Evolutionary conservation across 1,140 invertebrate species (phyloP).

Genomic region (Holcopasites calliopsidis): DNA sequence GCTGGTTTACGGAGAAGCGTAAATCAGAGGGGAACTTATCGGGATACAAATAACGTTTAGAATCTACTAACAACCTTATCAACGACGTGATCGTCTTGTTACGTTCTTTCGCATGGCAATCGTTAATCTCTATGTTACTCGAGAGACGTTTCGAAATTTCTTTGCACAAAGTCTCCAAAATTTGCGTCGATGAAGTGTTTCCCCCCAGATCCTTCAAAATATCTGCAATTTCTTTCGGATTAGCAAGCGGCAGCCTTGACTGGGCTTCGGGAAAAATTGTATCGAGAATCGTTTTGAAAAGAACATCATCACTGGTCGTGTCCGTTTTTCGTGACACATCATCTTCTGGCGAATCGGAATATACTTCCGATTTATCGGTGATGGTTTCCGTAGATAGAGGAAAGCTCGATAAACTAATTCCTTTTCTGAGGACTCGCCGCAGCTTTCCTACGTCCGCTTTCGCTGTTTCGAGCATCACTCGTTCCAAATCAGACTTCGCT

Average conservation of each 20-base stretch:
- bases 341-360: background rate
- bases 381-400: background rate
- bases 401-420: conserved; percentile 5
- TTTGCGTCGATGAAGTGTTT: conserved; percentile 26
- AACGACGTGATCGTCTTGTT: conserved; percentile 59
- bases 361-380: background rate
- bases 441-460: background rate
- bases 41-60: conserved; percentile 65
- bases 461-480: background rate
- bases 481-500: conserved; percentile 15
- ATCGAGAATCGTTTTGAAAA: background rate
- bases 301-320: conserved; percentile 5
- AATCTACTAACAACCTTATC: conserved; percentile 68
- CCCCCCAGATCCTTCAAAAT: conserved; percentile 48
- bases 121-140: conserved; percentile 7
- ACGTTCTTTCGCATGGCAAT: conserved; percentile 13
- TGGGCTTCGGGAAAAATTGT: background rate
- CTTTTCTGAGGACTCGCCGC: conserved; percentile 7
- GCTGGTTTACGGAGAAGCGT: conserved; percentile 65
- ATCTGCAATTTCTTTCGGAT: conserved; percentile 53
- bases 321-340: conserved; percentile 16
- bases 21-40: conserved; percentile 58
- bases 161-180: conserved; percentile 54
- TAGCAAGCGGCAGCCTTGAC: conserved; percentile 46
- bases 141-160: conserved; percentile 60